phyloP scores from a whole-genome alignment of 2,113 vertebrate genomes.

The Scomber scombrus region DNA sequence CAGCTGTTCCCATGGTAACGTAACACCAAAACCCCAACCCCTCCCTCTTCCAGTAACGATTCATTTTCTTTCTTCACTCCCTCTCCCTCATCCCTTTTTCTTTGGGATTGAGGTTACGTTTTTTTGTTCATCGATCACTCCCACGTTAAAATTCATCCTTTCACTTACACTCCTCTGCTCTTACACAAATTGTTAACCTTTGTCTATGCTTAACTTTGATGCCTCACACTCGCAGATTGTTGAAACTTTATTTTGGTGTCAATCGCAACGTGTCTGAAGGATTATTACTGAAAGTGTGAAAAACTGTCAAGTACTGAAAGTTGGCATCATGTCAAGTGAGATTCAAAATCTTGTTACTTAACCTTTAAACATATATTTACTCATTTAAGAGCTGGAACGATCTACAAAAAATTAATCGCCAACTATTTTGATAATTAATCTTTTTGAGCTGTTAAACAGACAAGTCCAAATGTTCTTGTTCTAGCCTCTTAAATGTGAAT shows the following conservation, averaged over 20 bases:
- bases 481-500: too few species aligned
- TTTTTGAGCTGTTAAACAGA: too few species aligned
- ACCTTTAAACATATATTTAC: too few species aligned
- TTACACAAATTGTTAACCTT: not conserved
- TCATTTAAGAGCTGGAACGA: too few species aligned
- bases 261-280: too few species aligned
- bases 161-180: not conserved
- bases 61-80: conserved; percentile 2
- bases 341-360: too few species aligned
- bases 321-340: too few species aligned
- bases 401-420: too few species aligned
- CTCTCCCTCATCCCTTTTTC: not conserved
- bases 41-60: not conserved
- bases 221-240: not conserved
- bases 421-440: too few species aligned
- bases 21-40: conserved; percentile 34
- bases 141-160: not conserved
- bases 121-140: not conserved
- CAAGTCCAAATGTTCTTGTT: too few species aligned
- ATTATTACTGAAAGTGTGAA: too few species aligned
- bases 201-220: not conserved
- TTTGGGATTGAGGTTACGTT: not conserved
- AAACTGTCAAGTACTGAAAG: too few species aligned
- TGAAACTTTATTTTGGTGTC: not conserved
- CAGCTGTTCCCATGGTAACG: conserved; percentile 49